Base-by-base conservation (phyloP, 2,888 invertebrate species). In the Ditula angustiorana region DNA sequence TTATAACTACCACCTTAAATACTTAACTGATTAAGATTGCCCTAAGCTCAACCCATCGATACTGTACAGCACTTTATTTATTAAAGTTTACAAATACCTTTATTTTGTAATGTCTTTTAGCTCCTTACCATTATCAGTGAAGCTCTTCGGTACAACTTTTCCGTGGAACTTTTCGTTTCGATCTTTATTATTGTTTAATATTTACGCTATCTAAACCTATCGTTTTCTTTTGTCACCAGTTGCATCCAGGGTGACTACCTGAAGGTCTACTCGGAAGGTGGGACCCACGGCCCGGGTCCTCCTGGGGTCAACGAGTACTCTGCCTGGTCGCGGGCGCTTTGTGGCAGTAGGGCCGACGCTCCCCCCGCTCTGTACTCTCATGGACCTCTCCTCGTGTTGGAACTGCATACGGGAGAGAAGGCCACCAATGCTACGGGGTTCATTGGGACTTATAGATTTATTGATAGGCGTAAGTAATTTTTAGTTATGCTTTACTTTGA, bases 231-330 rank as follows among this genome's bases (percentile, higher is more conserved):
- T 75, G 79, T 75, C 93, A 93, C 41, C 94, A 96, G 97, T 69
- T 97, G 97, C 78, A 91, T 93, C 55, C 93, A 93, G 35, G 96
- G 96, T 0, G 97, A 97, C 86, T 96, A 94, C 83, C 84, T 97
- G 69, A 96, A 96, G 85, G 94, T 97, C 30, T 97, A 96, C 86
- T 94, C 96, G 26, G 96, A 97, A 87, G 93, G 96, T 70, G 96
- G 95, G 10, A 93, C 95, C 57, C 96, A 97, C 76, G 94, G 95
- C 0, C 92, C 92, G 0, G 92, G 92, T 0, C 93, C 97, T 63
- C 96, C 96, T 68, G 94, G 94, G 3, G 95, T 97, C 75, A 96
- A 96, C 83, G 96, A 97, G 81, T 95, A 95, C 81, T 96, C 96
- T 0, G 95, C 95, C n/a, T 96, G 96, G 95, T 95, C 96, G 46